Percentiles rank a stretch among this genome's conserved stretches.
These are phyloP conservation scores for Pollenia angustigena DNA, from an alignment of 2,888 invertebrate species.

Conservation along the genomic window DNA sequence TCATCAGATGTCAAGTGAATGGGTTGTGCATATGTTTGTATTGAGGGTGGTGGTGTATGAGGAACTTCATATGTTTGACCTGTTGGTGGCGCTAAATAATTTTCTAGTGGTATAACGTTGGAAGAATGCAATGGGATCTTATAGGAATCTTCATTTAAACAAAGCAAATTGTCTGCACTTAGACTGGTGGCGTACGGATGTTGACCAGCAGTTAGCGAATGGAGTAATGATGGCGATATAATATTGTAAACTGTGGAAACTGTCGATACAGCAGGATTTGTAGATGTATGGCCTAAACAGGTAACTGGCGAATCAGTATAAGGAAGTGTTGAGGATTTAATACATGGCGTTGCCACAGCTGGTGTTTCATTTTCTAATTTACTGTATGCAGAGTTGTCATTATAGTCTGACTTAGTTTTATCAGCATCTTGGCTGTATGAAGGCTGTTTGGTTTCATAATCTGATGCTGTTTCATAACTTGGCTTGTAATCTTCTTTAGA, in stretches of 20 bases:
- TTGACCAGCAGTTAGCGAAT: not conserved
- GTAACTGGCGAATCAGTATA: not conserved
- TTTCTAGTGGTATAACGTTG: constrained; percentile 1
- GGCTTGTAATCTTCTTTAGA: not conserved
- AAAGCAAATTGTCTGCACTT: not conserved
- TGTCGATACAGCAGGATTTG: constrained; percentile 28
- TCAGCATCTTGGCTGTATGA: constrained; percentile 3
- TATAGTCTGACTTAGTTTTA: not conserved
- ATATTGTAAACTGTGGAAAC: constrained; percentile 59
- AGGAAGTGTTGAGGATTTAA: not conserved
- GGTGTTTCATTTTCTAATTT: not conserved
- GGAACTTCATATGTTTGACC: too few species aligned
- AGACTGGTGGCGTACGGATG: not conserved
- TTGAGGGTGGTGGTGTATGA: not conserved
- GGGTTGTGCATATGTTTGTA: constrained; percentile 15
- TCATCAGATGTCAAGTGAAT: constrained; percentile 48
- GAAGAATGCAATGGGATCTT: constrained; percentile 47
- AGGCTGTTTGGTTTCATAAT: constrained; percentile 1
- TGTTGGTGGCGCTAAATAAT: not conserved
- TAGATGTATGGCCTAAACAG: not conserved
- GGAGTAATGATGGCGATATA: constrained; percentile 37
- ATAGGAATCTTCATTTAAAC: constrained; percentile 20
- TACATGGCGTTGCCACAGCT: not conserved
- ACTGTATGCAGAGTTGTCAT: not conserved
- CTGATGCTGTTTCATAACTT: constrained; percentile 6